These are phyloP conservation scores for Arctocebus calabarensis DNA, from an alignment of 2,797 vertebrate genomes.

Conservation along the genomic window DNA sequence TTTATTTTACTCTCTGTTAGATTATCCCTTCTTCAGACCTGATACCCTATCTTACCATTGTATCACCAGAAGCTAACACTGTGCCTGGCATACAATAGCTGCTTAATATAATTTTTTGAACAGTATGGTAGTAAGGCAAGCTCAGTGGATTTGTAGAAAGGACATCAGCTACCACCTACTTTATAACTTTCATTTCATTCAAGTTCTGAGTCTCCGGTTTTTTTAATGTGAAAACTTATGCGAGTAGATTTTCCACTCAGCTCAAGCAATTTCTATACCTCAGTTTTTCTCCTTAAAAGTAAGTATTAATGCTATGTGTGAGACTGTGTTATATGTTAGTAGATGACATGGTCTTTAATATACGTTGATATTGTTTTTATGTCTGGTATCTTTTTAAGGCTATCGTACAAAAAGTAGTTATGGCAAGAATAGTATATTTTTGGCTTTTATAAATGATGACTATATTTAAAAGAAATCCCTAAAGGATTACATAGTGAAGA, in stretches of 20 bases:
- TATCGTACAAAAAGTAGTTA: slow-evolving; percentile 25
- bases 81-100: not conserved
- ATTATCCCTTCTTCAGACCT: not conserved
- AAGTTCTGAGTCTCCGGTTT: not conserved
- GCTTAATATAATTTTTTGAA: not conserved
- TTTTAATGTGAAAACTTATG: slow-evolving; percentile 36
- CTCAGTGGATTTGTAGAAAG: not conserved
- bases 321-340: slow-evolving; percentile 19
- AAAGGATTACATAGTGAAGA: slow-evolving; percentile 64
- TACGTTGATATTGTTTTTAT: slow-evolving; percentile 22
- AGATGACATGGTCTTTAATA: slow-evolving; percentile 2
- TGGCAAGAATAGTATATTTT: slow-evolving; percentile 40
- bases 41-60: not conserved
- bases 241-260: not conserved
- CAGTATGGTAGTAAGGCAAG: not conserved
- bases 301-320: not conserved
- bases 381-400: slow-evolving; percentile 40
- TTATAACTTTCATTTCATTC: slow-evolving; percentile 28
- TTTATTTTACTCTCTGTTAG: not conserved
- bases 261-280: not conserved
- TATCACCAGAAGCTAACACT: not conserved
- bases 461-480: slow-evolving; percentile 57
- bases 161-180: not conserved
- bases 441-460: slow-evolving; percentile 66
- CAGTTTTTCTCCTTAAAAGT: slow-evolving; percentile 28